A percentile compares a stretch with the other conserved stretches of the same genome.
phyloP scores from a whole-genome alignment of 2,888 invertebrate species.

The Lasioglossum figueresi region DNA sequence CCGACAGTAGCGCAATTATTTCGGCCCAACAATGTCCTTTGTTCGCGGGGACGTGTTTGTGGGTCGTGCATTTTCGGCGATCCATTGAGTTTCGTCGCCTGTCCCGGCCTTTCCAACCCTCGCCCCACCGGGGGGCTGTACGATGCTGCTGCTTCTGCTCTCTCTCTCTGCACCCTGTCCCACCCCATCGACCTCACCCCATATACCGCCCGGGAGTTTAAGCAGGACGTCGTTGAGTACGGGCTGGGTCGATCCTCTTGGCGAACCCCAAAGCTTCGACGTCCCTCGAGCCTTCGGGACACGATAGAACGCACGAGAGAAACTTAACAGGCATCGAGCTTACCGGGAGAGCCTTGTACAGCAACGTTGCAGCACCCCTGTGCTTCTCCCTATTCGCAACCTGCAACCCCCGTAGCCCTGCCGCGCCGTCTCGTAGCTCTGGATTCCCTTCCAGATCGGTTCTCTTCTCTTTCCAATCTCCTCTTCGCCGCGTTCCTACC shows the following conservation, averaged over 20 bases:
- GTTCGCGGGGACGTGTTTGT: constrained; percentile 57
- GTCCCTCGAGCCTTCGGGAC: constrained; percentile 76
- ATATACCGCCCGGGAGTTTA: constrained; percentile 78
- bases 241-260: constrained; percentile 80
- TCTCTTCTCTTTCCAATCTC: constrained; percentile 23
- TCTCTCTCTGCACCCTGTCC: not conserved
- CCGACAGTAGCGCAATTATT: constrained; percentile 61
- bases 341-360: constrained; percentile 62
- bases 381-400: constrained; percentile 24
- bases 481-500: constrained; percentile 19
- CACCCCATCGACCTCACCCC: not conserved
- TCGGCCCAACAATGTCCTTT: constrained; percentile 56
- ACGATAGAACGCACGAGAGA: constrained; percentile 69
- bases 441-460: constrained; percentile 32
- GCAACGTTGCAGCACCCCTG: constrained; percentile 42
- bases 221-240: constrained; percentile 79
- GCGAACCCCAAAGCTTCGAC: constrained; percentile 77
- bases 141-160: not conserved
- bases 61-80: constrained; percentile 64
- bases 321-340: constrained; percentile 75
- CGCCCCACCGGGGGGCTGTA: constrained; percentile 23
- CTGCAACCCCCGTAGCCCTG: constrained; percentile 43
- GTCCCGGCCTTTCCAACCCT: constrained; percentile 19
- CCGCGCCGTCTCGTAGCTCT: constrained; percentile 31
- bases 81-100: constrained; percentile 62